Evolutionary conservation across 2,797 vertebrate genomes (phyloP), one percentile per base, ranked within the genome.

Genomic region (Apogon hyalosoma): DNA sequence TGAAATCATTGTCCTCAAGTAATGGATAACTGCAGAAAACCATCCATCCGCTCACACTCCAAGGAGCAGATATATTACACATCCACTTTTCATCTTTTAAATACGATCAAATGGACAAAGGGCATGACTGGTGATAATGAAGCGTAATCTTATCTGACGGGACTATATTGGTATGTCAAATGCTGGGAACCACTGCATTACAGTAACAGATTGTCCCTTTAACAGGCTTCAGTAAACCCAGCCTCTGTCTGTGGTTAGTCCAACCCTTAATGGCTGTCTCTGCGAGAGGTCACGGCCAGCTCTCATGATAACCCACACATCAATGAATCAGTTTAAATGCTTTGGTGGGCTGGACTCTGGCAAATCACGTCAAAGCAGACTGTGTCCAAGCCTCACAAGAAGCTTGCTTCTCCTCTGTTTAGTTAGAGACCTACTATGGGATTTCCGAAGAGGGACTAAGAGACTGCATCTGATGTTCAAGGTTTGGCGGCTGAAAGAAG

Each of bases 381-480:
- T 69, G 87, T 88, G 68, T 86, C 90, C 39, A 83, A 88, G 57
- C 83, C 89, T 57, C 73, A 87, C 79, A 91, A 92, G 54, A 80
- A 67, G 0, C 89, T 86, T 66, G 87, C 88, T 69, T 91, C 87
- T 43, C 82, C 52, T 57, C 48, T 55, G 62, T 90, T 92, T 83
- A 88, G 88, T 79, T 80, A 82, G 63, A 36, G 85, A 38, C 14
- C 58, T 51, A 78, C 49, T 85, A 88, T 0, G 89, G 92, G 72
- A 62, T 73, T 92, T 73, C 88, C 72, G 11, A 73, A 24, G 3
- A 0, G 89, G 18, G 83, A 92, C 49, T 0, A 64, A 86, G 71
- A 80, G 90, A 49, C 87, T 62, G 18, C 87, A 90, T 79, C 73
- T 93, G 62, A 94, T 92, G 92, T 92, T 94, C 33, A 91, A 90